Conservation (phyloP, 2,797 vertebrate species). For the Pangasius djambal region DNA sequence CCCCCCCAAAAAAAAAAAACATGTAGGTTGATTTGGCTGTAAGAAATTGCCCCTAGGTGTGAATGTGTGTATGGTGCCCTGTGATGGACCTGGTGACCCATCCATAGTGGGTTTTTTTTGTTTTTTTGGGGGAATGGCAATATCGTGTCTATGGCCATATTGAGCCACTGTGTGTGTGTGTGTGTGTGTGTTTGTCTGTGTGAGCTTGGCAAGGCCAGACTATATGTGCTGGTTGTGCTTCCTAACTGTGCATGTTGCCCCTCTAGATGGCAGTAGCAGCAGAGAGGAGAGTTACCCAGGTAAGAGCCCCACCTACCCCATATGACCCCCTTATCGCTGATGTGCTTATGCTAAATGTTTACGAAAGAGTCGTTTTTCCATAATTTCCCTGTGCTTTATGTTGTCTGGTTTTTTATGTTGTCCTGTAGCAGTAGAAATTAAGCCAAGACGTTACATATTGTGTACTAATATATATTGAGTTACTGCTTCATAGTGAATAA, state of each 20-base stretch:
- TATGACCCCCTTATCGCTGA: constrained; percentile 62
- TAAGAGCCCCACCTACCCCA: constrained; percentile 78
- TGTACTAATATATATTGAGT: background rate
- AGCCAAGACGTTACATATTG: background rate
- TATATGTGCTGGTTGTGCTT: constrained; percentile 72
- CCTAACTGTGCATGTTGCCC: constrained; percentile 92
- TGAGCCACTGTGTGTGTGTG: background rate
- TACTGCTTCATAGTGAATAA: background rate
- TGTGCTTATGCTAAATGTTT: constrained; percentile 53
- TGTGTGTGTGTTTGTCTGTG: constrained; percentile 46
- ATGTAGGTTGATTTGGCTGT: background rate
- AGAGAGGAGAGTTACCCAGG: constrained; percentile 91
- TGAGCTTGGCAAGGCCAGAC: constrained; percentile 38
- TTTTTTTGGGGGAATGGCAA: background rate
- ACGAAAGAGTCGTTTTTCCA: background rate
- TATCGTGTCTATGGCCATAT: constrained; percentile 11
- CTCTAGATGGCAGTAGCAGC: constrained; percentile 90
- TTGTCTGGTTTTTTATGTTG: constrained; percentile 19
- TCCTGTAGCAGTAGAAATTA: background rate
- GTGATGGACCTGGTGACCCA: background rate
- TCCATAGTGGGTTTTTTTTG: background rate
- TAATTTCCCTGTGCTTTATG: constrained; percentile 35
- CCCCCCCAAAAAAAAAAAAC: background rate
- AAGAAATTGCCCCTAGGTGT: no score
- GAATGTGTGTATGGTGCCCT: background rate